These are phyloP conservation scores for Tortricodes alternella DNA, from an alignment of 2,888 invertebrate genomes.

Conservation along the genomic window DNA sequence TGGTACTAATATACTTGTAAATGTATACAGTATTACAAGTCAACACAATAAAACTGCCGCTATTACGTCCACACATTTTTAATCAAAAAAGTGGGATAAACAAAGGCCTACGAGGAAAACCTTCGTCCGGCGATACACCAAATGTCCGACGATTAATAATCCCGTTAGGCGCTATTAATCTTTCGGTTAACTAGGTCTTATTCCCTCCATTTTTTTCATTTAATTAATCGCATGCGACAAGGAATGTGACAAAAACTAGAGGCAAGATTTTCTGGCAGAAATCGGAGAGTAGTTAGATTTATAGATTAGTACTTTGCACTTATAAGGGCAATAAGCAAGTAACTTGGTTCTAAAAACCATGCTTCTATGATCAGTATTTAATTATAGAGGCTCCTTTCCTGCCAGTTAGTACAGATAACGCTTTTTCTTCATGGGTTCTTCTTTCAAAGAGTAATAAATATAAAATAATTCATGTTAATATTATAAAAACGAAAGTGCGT, in stretches of 20 bases:
- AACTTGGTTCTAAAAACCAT: too few relatives aligned
- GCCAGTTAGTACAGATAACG: too few relatives aligned
- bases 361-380: too few relatives aligned
- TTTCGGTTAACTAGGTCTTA: constrained; percentile 28
- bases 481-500: too few relatives aligned
- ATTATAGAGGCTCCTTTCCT: too few relatives aligned
- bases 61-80: constrained; percentile 4
- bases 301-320: not conserved
- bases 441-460: too few relatives aligned
- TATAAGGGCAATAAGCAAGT: too few relatives aligned
- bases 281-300: not conserved
- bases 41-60: too few relatives aligned
- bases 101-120: constrained; percentile 8
- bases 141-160: constrained; percentile 28
- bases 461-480: too few relatives aligned
- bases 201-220: constrained; percentile 25
- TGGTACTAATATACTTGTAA: not conserved
- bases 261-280: constrained; percentile 4
- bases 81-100: constrained; percentile 3
- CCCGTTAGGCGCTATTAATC: constrained; percentile 23
- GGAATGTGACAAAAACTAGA: constrained; percentile 20
- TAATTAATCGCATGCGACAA: constrained; percentile 22
- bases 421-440: too few relatives aligned
- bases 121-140: constrained; percentile 9
- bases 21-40: too few relatives aligned